These are phyloP conservation scores for Agrilus planipennis DNA, from an alignment of 1,140 invertebrate genomes.

Conservation along the genomic window DNA sequence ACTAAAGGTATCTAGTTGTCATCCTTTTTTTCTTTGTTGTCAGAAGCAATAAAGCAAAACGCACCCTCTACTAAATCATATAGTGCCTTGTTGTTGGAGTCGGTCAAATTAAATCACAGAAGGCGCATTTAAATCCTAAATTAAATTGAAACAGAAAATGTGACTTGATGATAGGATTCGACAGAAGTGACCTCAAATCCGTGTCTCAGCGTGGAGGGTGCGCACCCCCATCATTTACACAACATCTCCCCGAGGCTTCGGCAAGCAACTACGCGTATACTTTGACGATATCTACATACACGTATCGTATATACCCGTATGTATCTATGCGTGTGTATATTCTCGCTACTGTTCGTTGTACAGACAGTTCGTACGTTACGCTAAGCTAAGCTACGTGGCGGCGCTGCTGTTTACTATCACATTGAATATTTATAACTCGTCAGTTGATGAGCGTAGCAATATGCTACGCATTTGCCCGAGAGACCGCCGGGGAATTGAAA, in stretches of 20 bases:
- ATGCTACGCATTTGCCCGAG: constrained; percentile 27
- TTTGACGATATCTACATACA: neutral
- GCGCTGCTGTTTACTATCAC: constrained; percentile 31
- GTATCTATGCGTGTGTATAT: constrained; percentile 6
- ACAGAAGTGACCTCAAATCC: constrained; percentile 32
- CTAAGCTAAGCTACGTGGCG: constrained; percentile 11
- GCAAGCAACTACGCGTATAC: too few relatives aligned
- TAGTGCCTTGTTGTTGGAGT: too few relatives aligned
- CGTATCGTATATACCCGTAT: constrained; percentile 4
- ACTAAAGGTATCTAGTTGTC: too few relatives aligned
- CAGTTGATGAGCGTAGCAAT: constrained; percentile 35
- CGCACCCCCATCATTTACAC: constrained; percentile 5
- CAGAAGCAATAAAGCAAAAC: too few relatives aligned
- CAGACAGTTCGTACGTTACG: too few relatives aligned
- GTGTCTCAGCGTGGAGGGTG: constrained; percentile 19
- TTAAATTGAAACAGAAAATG: constrained; percentile 22
- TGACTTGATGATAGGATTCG: constrained; percentile 32
- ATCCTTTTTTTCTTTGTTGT: too few relatives aligned
- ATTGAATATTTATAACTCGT: constrained; percentile 34
- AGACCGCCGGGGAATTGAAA: constrained; percentile 18
- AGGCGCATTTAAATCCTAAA: too few relatives aligned
- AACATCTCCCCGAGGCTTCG: too few relatives aligned
- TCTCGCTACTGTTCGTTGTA: too few relatives aligned
- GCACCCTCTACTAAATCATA: too few relatives aligned
- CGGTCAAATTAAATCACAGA: too few relatives aligned